Conservation (phyloP, 2,888 invertebrate genomes). For the Griposia aprilina region DNA sequence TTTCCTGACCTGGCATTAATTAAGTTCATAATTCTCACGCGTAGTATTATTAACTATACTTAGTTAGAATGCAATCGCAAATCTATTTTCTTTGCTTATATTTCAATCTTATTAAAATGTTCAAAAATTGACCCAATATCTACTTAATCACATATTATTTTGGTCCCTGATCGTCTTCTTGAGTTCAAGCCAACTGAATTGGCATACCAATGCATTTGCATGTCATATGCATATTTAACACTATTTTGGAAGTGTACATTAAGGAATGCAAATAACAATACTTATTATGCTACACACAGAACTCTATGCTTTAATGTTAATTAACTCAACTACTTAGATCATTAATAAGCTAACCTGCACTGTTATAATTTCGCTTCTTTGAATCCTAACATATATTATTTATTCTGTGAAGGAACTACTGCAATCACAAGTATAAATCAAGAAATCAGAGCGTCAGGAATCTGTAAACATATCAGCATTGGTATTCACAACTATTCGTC, state of each 20-base stretch:
- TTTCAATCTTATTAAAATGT: not conserved
- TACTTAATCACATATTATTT: slow-evolving; percentile 2
- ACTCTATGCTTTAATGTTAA: not conserved
- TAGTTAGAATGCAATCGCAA: not conserved
- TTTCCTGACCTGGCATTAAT: not conserved
- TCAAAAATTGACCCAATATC: not conserved
- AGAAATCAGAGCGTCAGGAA: not conserved
- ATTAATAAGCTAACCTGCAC: not conserved
- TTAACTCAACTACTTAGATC: not conserved
- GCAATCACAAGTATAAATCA: not conserved
- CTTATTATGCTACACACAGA: slow-evolving; percentile 13
- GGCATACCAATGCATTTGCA: not conserved
- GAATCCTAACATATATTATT: not conserved
- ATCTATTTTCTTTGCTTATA: not conserved
- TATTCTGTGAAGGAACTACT: not conserved
- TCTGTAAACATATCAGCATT: not conserved
- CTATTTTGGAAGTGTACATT: slow-evolving; percentile 18
- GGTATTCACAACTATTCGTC: not conserved
- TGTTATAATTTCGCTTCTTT: not conserved
- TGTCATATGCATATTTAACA: not conserved
- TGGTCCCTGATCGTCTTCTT: not conserved
- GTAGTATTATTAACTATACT: not conserved
- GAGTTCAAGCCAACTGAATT: slow-evolving; percentile 1
- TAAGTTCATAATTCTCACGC: not conserved
- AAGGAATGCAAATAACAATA: slow-evolving; percentile 8